Evolutionary conservation across 2,797 vertebrate species (phyloP).

Genomic region (Paratrypauchen microcephalus): DNA sequence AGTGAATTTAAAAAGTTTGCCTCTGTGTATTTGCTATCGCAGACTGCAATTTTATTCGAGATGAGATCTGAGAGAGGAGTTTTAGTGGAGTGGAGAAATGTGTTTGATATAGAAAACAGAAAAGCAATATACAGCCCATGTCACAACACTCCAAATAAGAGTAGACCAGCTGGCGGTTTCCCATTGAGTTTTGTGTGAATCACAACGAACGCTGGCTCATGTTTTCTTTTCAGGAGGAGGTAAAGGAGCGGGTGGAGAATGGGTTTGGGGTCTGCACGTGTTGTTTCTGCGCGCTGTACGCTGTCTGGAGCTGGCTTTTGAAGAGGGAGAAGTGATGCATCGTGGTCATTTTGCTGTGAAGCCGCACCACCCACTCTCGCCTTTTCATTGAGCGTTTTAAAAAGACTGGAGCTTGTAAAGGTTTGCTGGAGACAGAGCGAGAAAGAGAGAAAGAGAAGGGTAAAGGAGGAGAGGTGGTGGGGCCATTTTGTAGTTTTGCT

Average conservation of each 20-base stretch:
- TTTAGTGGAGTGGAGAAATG: slow-evolving; percentile 18
- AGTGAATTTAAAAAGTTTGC: slow-evolving; percentile 23
- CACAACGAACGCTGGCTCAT: slow-evolving; percentile 11
- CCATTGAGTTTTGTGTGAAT: neutral
- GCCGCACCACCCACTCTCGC: slow-evolving; percentile 8
- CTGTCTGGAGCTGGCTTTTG: slow-evolving; percentile 31
- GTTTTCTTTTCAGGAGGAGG: slow-evolving; percentile 12
- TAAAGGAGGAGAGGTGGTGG: too few species aligned
- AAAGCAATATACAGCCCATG: slow-evolving; percentile 13
- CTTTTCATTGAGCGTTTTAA: slow-evolving; percentile 27
- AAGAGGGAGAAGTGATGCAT: slow-evolving; percentile 42
- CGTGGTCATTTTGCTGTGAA: slow-evolving; percentile 13
- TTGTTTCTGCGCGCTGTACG: slow-evolving; percentile 12
- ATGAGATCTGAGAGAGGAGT: slow-evolving; percentile 18
- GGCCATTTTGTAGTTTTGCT: neutral
- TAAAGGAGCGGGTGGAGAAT: too few species aligned
- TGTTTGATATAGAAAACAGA: slow-evolving; percentile 25
- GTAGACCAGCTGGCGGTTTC: slow-evolving; percentile 6
- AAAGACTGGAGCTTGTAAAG: neutral
- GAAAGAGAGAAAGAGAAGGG: too few species aligned
- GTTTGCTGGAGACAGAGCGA: too few species aligned
- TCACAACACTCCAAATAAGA: slow-evolving; percentile 13
- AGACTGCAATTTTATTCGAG: slow-evolving; percentile 27
- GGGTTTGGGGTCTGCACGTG: slow-evolving; percentile 16
- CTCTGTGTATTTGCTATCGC: slow-evolving; percentile 15